Conservation (phyloP, 1,140 invertebrate genomes). For the Drosophila kanapiae region DNA sequence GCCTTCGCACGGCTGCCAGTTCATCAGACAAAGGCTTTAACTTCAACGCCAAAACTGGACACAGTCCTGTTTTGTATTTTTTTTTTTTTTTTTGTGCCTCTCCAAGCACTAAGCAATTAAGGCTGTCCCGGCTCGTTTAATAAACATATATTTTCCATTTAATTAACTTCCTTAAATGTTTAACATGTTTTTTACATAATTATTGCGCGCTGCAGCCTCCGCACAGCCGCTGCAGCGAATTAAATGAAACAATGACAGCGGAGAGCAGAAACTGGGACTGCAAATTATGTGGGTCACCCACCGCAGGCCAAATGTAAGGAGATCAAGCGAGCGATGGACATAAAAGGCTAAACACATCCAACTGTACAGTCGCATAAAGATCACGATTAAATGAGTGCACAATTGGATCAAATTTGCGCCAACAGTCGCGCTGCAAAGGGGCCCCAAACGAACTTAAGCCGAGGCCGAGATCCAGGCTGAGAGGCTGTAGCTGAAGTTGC, state of each 20-base stretch:
- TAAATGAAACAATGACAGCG: constrained; percentile 40
- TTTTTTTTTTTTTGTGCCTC: constrained; percentile 28
- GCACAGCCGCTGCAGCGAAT: constrained; percentile 8
- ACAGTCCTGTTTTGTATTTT: constrained; percentile 39
- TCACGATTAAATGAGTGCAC: constrained; percentile 84
- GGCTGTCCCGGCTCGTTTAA: constrained; percentile 68
- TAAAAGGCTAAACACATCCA: constrained; percentile 84
- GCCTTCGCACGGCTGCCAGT: constrained; percentile 30
- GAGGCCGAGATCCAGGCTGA: constrained; percentile 28
- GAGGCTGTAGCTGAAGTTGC: constrained; percentile 6
- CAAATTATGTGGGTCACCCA: constrained; percentile 76
- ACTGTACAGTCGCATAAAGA: constrained; percentile 82
- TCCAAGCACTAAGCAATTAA: constrained; percentile 62
- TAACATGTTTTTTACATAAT: constrained; percentile 79
- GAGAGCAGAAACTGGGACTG: constrained; percentile 35
- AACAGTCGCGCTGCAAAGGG: constrained; percentile 43
- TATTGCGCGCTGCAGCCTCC: constrained; percentile 49
- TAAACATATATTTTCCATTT: constrained; percentile 81
- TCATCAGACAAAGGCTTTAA: constrained; percentile 45
- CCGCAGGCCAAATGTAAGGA: constrained; percentile 58
- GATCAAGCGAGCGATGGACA: constrained; percentile 60
- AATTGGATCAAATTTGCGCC: constrained; percentile 84
- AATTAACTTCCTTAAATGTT: constrained; percentile 83
- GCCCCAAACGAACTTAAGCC: constrained; percentile 43
- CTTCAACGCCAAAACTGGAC: constrained; percentile 8